Evolutionary conservation across 2,888 invertebrate genomes (phyloP).

Genomic region (Laothoe populi): DNA sequence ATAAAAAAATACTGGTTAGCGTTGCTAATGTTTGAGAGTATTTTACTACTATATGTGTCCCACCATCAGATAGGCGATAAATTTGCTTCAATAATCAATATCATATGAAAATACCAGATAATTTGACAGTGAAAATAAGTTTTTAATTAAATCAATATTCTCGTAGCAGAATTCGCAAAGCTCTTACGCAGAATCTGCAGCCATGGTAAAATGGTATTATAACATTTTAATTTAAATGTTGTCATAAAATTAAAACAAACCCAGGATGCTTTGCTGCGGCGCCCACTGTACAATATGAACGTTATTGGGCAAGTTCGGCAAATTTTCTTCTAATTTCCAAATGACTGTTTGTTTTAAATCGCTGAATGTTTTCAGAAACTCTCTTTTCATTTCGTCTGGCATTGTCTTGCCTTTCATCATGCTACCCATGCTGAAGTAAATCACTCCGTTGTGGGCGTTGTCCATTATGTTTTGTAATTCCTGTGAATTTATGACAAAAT

Average conservation of each 20-base stretch:
- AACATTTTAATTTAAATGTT: neutral
- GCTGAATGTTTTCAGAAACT: conserved; percentile 60
- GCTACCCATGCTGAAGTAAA: conserved; percentile 77
- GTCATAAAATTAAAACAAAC: conserved; percentile 38
- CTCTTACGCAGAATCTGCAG: too few relatives aligned
- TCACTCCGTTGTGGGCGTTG: conserved; percentile 63
- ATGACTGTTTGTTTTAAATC: conserved; percentile 69
- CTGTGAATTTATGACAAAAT: conserved; percentile 38
- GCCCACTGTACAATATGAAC: conserved; percentile 59
- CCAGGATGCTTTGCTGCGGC: conserved; percentile 60
- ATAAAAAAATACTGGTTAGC: too few relatives aligned
- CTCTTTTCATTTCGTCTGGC: conserved; percentile 49
- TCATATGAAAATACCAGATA: too few relatives aligned
- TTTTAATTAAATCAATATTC: too few relatives aligned
- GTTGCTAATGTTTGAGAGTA: too few relatives aligned
- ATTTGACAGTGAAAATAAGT: too few relatives aligned
- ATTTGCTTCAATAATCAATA: too few relatives aligned
- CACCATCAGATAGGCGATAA: too few relatives aligned
- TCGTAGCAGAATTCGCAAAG: too few relatives aligned
- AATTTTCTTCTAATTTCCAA: conserved; percentile 61
- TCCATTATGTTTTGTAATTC: conserved; percentile 64
- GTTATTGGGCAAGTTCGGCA: conserved; percentile 50
- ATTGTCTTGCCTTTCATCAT: conserved; percentile 62
- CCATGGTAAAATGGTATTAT: too few relatives aligned
- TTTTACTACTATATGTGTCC: too few relatives aligned